Evolutionary conservation across 2,113 vertebrate species (phyloP), one percentile per base, ranked within the genome.

Genomic region (Rhea pennata): DNA sequence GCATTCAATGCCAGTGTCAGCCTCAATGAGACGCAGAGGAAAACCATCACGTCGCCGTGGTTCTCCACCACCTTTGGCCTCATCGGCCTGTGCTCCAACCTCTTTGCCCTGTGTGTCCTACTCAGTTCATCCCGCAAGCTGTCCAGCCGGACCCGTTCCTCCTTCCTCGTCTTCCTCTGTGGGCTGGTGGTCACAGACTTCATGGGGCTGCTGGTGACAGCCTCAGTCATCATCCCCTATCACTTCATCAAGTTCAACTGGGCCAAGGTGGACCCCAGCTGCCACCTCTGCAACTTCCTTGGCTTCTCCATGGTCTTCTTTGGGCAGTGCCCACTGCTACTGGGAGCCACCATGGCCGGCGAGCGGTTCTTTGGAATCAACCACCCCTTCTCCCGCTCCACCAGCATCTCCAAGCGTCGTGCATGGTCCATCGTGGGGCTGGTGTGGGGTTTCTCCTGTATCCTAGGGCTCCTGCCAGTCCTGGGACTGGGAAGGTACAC

Each of bases 281-380:
- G 99, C 96, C 98, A 98, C 85, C 98, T 99, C 74, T 99, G 99
- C 97, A 98, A 98, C 96, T 99, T 99, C 95, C 98, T 99, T 53
- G 99, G 99, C 4, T 98, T 99, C 74, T 98, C 98, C 66, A 99
- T 99, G 99, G 98, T 99, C n/a, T 99, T 99, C 95, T 99, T 99
- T 0, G 99, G 99, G 87, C 98, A 99, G 84, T 99, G 98, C 56
- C 99, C 99, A 0, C 97, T 99, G 95, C 95, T 99, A 65, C 98
- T 99, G 51, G 98, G 99, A 1, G 98, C 99, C 17, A 44, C 99
- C 90, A 99, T 99, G 99, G 99, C 99, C 0, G 85, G 98, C 0
- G 99, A 99, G 94, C 98, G 99, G n/a, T 99, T 98, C 74, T 79
- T 99, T 10, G 99, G 99, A 88, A 99, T 99, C 97, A 99, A 98